Evolutionary conservation across 1,140 invertebrate species (phyloP), one percentile per base, ranked within the genome.

Genomic region (Drosophila dunni): DNA sequence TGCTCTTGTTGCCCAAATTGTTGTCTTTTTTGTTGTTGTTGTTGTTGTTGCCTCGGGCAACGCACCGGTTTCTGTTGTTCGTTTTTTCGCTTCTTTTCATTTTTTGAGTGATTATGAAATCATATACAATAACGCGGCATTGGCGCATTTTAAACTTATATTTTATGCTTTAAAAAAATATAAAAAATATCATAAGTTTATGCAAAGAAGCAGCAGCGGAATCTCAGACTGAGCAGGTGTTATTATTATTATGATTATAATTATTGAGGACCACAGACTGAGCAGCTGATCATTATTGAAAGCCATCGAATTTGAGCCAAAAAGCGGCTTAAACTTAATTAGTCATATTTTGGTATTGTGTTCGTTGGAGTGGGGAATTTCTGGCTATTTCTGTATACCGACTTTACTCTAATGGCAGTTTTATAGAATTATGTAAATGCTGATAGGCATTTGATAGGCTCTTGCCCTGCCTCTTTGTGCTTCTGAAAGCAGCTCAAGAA

Each of bases 341-440:
- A 85, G 82, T 88, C 83, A 81, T 82, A 82, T 81, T 75, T 75
- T 78, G 1, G 24, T 29, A 5, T 29, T 29, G 24, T 29, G 24
- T 4, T 29, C 24, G 3, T 29, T 29, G 24, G 24, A 29, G 24
- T 29, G 71, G 57, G 46, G 11, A 42, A 13, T 42, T 44, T 61
- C 51, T 48, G 13, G 13, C 63, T 51, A 38, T 45, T 11, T 51
- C 48, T 69, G 38, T 40, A 42, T 44, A 42, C 20, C 20, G 40
- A 44, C 6, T 33, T 56, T 64, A 46, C 68, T 81, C 83, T 86
- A 86, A 86, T 86, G 83, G 79, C 64, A 70, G 76, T 86, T 86
- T 79, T 82, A 79, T 86, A 70, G 82, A 88, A 86, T 86, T 86
- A 86, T 86, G 82, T 70, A 86, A 86, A 86, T 86, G 75, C 61